These are phyloP conservation scores for Chrysolina haemoptera DNA, from an alignment of 2,888 invertebrate species.

Conservation along the genomic window DNA sequence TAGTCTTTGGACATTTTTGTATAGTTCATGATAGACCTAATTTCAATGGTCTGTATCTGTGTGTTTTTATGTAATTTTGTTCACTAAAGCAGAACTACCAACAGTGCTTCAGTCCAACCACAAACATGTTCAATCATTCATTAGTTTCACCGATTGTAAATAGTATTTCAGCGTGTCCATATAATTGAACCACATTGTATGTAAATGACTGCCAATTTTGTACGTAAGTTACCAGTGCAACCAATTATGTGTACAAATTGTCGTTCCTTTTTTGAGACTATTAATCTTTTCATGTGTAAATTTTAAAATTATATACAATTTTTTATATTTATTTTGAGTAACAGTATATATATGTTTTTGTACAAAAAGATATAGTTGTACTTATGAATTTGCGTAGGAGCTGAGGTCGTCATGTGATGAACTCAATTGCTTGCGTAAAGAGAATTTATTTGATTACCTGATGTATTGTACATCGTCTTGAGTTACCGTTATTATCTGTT, in stretches of 20 bases:
- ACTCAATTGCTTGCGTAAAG: constrained; percentile 59
- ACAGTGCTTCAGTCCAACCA: no score
- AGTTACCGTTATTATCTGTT: constrained; percentile 70
- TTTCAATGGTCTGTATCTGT: neutral
- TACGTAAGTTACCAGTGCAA: constrained; percentile 70
- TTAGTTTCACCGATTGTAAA: neutral
- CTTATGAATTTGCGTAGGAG: constrained; percentile 53
- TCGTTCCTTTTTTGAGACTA: constrained; percentile 66
- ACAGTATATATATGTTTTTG: constrained; percentile 52
- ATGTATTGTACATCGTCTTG: constrained; percentile 69
- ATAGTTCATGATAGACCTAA: no score
- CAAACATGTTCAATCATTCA: neutral
- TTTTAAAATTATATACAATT: constrained; percentile 56
- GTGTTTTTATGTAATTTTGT: neutral
- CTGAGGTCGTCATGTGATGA: constrained; percentile 36
- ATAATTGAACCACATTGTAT: constrained; percentile 57
- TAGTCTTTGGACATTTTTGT: no score
- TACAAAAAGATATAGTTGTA: constrained; percentile 58
- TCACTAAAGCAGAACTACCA: neutral
- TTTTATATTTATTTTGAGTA: constrained; percentile 62
- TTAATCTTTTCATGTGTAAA: constrained; percentile 58
- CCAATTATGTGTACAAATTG: constrained; percentile 69
- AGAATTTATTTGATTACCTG: constrained; percentile 60
- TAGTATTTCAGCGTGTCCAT: constrained; percentile 48
- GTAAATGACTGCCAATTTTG: constrained; percentile 66